Evolutionary conservation across 1,140 invertebrate genomes (phyloP), one percentile per base, ranked within the genome.

Genomic region (Neodiprion fabricii): DNA sequence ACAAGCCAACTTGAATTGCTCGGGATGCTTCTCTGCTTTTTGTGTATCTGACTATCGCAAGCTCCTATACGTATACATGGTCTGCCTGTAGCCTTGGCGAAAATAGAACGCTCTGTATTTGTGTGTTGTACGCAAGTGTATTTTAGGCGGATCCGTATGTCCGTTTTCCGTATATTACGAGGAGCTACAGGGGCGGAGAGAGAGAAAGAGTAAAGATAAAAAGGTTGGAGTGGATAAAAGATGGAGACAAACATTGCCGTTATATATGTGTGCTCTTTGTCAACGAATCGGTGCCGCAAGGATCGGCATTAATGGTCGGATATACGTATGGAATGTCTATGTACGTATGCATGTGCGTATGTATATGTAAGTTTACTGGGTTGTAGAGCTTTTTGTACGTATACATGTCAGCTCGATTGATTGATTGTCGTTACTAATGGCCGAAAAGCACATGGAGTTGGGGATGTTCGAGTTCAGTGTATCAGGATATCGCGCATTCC

Each of bases 351-450:
- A 21, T 21, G 17, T 21, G 17, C 1, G 17, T 21, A 21, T 21
- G 17, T 21, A 21, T 40, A 40, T 40, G 28, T 40, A 40, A 3
- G 28, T 40, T 40, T 40, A 40, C 5, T 40, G 28, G 28, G 28
- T 2, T 40, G 28, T 40, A 40, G 28, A 40, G 28, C 28, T 40
- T 40, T 40, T 40, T 61, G n/a, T 61, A 12, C 53, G 53, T 61
- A 17, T 61, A 61, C 5, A 61, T 17, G 53, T 61, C 53, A 61
- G 53, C 11, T 61, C 53, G n/a, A 61, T 61, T 61, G 53, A 61
- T 61, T 61, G 53, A 61, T 61, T 17, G 53, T 61, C 53, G n/a
- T 61, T 61, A 61, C 11, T 61, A 61, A 61, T 61, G 53, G 53
- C 4, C 4, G 53, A 5, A 17, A 61, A 9, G 53, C 53, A 14